Base-by-base conservation (phyloP, 2,888 invertebrate species). In the Cataglyphis altisquamis region DNA sequence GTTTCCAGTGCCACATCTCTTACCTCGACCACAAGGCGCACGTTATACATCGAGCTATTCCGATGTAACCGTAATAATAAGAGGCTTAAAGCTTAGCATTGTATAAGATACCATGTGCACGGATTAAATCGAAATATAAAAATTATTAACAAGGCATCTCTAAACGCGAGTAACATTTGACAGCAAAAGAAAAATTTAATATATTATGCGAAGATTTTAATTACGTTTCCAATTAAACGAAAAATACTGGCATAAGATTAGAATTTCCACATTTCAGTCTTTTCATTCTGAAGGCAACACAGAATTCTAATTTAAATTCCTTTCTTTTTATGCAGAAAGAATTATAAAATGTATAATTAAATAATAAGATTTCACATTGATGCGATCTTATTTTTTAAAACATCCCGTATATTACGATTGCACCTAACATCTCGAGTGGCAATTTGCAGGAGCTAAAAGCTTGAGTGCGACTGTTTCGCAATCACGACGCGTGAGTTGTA, bases 1-100 rank as follows among this genome's bases (percentile, higher is more conserved):
- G 83, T 89, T 89, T 80, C 68, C 84, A 64, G 68, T 72, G 57
- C 67, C 63, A 73, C 68, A 82, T 72, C 84, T 63, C 84, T 64
- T 32, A n/a, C 45, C 21, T 74, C 63, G 57, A 82, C 67, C 84
- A 55, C 57, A 63, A 82, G 63, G 73, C 41, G 73, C 41, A 62
- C 82, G 52, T 80, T 83, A 64, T 75, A 82, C 5, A 45, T 39
- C 32, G 67, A 68, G 73, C 29, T 57, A 29, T 55, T 62, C 18
- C 41, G 25, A 67, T 25, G 6, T 78, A 36, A 32, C 15, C 39
- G 29, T 41, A 72, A 66, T 60, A 45, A 75, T 48, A 52, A 66
- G 45, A 3, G 74, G 32, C 15, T 48, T 64, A 41, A 41, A 74
- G 4, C 21, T 62, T 32, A n/a, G n/a, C 32, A n/a, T 52, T 52